Evolutionary conservation across 1,140 invertebrate genomes (phyloP).

Genomic region (Dermatophagoides farinae): DNA sequence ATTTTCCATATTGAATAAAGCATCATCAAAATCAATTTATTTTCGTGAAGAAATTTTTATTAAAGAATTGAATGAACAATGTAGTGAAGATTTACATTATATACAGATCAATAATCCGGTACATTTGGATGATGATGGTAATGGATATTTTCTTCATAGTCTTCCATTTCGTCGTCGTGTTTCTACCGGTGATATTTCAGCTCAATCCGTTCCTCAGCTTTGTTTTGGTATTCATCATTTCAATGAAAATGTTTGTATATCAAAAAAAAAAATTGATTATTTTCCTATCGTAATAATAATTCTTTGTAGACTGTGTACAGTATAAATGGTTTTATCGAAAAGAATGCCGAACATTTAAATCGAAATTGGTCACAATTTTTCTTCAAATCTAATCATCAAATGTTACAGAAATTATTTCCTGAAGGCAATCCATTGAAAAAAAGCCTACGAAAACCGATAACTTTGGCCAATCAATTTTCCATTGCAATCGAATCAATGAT

Average conservation of each 20-base stretch:
- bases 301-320: conserved; percentile 49
- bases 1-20: conserved; percentile 43
- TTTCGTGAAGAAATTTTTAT: conserved; percentile 62
- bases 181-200: conserved; percentile 1
- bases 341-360: conserved; percentile 79
- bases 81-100: conserved; percentile 21
- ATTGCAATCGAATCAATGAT: conserved; percentile 61
- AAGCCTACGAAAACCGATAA: conserved; percentile 19
- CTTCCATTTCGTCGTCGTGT: conserved; percentile 2
- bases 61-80: conserved; percentile 41
- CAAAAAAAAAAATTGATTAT: neutral
- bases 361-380: conserved; percentile 35
- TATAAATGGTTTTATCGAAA: conserved; percentile 65
- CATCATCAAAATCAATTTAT: conserved; percentile 69
- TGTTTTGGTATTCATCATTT: conserved; percentile 38
- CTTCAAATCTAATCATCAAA: conserved; percentile 16
- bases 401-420: conserved; percentile 20
- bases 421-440: conserved; percentile 20
- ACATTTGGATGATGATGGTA: neutral
- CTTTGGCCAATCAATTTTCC: conserved; percentile 68
- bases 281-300: neutral
- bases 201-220: conserved; percentile 18
- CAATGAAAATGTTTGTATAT: conserved; percentile 34
- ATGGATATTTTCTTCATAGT: neutral
- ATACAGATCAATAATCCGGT: conserved; percentile 20